Conservation (phyloP, 2,888 invertebrate species). For the Helleia helle region DNA sequence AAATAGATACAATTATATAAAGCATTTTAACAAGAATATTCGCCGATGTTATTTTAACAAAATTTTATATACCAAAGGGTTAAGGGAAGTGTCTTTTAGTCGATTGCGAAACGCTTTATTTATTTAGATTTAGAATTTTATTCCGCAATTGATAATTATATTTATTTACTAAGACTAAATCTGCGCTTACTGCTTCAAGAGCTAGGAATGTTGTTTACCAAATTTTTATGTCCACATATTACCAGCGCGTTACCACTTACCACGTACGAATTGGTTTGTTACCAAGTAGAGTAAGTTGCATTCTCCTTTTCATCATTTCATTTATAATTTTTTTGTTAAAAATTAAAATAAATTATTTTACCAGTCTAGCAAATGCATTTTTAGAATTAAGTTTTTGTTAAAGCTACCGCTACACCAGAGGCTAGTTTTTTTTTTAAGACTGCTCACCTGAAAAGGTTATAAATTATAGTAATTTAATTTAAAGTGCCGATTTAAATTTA, state of each 20-base stretch:
- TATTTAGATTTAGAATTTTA: conserved; percentile 39
- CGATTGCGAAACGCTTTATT: conserved; percentile 71
- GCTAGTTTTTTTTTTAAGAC: neutral
- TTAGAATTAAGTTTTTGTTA: neutral
- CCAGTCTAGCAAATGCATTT: neutral
- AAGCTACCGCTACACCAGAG: neutral
- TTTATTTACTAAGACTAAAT: neutral
- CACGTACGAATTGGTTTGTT: conserved; percentile 1
- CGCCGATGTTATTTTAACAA: conserved; percentile 28
- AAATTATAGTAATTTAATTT: neutral
- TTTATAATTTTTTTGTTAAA: neutral
- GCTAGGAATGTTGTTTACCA: neutral
- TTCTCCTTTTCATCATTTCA: neutral
- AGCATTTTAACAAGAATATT: neutral
- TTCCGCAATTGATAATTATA: conserved; percentile 10
- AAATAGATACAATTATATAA: too few relatives aligned
- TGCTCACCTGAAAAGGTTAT: neutral
- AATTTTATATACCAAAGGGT: conserved; percentile 66
- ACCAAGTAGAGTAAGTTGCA: neutral
- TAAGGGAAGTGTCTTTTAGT: conserved; percentile 66
- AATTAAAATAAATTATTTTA: neutral
- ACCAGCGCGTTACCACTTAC: neutral
- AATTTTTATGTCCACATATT: neutral
- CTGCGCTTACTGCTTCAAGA: neutral
- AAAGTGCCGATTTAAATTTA: neutral